phyloP scores from a whole-genome alignment of 2,797 vertebrate genomes.

The Glossophaga mutica region DNA sequence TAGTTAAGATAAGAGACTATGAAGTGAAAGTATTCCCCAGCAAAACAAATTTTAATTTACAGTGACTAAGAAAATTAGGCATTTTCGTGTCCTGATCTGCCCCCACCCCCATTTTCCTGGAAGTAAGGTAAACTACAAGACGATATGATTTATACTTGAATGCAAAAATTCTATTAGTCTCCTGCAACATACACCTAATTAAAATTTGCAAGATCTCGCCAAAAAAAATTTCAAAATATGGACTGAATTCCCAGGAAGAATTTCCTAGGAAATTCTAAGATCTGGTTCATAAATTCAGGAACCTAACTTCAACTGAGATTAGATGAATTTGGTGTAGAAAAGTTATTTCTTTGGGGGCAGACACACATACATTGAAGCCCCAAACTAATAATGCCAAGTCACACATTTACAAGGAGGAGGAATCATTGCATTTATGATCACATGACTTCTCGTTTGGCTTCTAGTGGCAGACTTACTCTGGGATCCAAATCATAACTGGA shows the following conservation, averaged over 20 bases:
- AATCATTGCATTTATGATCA: background rate
- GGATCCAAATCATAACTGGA: background rate
- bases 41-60: background rate
- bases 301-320: background rate
- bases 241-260: background rate
- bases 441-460: background rate
- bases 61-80: background rate
- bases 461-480: background rate
- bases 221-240: background rate
- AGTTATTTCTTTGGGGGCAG: background rate
- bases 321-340: background rate
- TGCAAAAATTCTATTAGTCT: background rate
- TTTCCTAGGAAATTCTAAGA: background rate
- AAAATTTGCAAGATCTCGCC: background rate
- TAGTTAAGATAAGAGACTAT: background rate
- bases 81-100: background rate
- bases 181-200: background rate
- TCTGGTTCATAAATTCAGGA: background rate
- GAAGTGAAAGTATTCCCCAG: background rate
- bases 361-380: background rate
- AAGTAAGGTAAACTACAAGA: slow-evolving; percentile 1
- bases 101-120: background rate
- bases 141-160: background rate
- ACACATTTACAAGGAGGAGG: background rate
- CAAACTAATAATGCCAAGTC: background rate